Evolutionary conservation across 2,797 vertebrate genomes (phyloP), one percentile per base, ranked within the genome.

Genomic region (Clamator glandarius): DNA sequence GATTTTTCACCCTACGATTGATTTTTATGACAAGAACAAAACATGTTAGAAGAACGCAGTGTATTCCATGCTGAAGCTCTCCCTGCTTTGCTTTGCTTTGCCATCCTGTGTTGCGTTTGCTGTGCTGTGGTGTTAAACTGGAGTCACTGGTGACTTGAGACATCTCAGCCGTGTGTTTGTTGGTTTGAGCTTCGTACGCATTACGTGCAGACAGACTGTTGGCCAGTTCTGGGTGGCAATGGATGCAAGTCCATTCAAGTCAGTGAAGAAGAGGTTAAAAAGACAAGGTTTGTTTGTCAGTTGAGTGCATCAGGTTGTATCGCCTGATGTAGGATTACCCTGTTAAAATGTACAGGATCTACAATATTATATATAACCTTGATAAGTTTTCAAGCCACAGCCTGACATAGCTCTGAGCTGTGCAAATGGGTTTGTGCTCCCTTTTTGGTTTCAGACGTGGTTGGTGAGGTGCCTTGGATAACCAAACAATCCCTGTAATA

Each of bases 1-100:
- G 59, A 13, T 88, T 76, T 76, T 76, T 74, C 48, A 55, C 41
- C 48, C 17, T 1, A 0, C 39, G 18, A n/a, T 72, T 70, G 72
- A 28, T 39, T 62, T 76, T 88, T 63, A 19, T 31, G 20, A 48
- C 25, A 66, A 68, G 39, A 72, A 6, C 50, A 68, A 51, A 67
- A 15, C 17, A 4, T 0, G 0, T 35, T 20, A 28, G 31, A 5
- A 8, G 19, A 76, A 3, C 11, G 44, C 25, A 7, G 0, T 73
- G 39, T 63, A 64, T n/a, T 82, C 17, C 25, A 23, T 54, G 13
- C 36, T 57, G 50, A 78, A 72, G 50, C 4, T n/a, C 48, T 69
- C 31, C 15, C 29, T 70, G 70, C 46, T 92, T 66, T 46, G 70
- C 46, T 92, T 66, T 46, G 8, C 33, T 80, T 70, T 42, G 18